Evolutionary conservation across 2,888 invertebrate genomes (phyloP).

Genomic region (Tetrapedia diversipes): DNA sequence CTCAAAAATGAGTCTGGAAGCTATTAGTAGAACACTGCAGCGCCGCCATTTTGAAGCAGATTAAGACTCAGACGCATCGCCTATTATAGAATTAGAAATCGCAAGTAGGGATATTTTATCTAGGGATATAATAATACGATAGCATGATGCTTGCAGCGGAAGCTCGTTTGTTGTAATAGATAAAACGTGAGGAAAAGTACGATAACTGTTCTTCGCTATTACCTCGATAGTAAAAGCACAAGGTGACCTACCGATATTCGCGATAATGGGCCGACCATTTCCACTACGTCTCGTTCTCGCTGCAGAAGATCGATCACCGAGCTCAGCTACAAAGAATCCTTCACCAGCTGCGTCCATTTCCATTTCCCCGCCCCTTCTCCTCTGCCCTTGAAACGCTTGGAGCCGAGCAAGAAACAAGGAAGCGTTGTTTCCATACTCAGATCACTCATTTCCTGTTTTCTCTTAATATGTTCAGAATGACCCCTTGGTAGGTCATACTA

Average conservation of each 20-base stretch:
- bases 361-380: neutral
- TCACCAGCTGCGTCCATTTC: neutral
- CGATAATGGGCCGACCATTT: neutral
- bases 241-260: conserved; percentile 7
- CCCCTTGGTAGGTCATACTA: no score
- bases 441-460: no score
- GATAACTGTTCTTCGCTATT: neutral
- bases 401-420: neutral
- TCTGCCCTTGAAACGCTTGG: neutral
- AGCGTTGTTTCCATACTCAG: neutral
- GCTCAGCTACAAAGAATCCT: neutral
- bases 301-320: neutral
- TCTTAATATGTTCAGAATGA: no score
- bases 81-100: no score
- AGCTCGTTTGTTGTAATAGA: neutral
- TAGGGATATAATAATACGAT: neutral
- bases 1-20: no score
- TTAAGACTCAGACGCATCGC: no score
- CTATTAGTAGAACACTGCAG: no score
- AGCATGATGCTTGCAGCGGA: neutral
- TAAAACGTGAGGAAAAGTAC: neutral
- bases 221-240: neutral
- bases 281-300: neutral
- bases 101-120: no score
- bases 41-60: no score